phyloP scores from a whole-genome alignment of 2,113 vertebrate species.

The Malurus elegans region DNA sequence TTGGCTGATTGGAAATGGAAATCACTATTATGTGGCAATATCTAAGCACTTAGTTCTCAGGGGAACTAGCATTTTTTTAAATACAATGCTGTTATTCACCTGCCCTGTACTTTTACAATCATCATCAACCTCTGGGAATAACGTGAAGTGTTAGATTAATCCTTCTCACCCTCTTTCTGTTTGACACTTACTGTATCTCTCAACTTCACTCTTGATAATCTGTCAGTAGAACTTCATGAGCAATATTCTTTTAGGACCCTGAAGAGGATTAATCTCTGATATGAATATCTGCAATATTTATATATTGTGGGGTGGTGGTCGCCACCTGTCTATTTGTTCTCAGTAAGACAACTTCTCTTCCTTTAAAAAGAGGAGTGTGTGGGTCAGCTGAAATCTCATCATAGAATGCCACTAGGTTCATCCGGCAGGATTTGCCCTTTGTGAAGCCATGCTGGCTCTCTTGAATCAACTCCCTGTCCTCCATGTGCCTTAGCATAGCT shows the following conservation, averaged over 20 bases:
- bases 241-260: background rate
- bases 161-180: background rate
- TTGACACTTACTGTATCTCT: background rate
- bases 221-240: background rate
- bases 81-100: background rate
- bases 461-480: background rate
- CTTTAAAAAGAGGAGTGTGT: background rate
- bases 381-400: background rate
- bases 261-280: background rate
- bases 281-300: background rate
- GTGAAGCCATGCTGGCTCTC: background rate
- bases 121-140: background rate
- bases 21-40: background rate
- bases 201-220: background rate
- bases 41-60: background rate
- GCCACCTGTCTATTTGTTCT: background rate
- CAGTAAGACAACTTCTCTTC: background rate
- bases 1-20: background rate
- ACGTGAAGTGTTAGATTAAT: background rate
- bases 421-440: background rate
- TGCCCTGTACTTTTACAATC: background rate
- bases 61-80: background rate
- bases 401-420: background rate
- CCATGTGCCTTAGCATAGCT: background rate
- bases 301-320: background rate